These are phyloP conservation scores for Abscondita cerata DNA, from an alignment of 2,888 invertebrate species.

Conservation along the genomic window DNA sequence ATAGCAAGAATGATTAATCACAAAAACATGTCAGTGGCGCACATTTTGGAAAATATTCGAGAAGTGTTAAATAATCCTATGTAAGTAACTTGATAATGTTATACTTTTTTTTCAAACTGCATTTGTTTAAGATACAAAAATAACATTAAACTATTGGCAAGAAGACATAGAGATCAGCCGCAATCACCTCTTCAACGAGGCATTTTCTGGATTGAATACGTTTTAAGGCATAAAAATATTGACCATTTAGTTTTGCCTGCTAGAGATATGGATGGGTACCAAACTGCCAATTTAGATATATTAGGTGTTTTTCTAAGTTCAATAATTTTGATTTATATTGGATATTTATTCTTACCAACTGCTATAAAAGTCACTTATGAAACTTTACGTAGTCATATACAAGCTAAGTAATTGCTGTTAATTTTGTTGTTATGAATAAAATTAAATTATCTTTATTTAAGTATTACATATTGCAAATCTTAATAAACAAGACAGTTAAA, in stretches of 20 bases:
- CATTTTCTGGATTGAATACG: constrained; percentile 41
- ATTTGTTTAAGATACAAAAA: constrained; percentile 34
- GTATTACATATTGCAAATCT: too few species aligned
- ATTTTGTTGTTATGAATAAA: background rate
- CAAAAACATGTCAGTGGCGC: constrained; percentile 11
- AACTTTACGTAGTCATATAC: constrained; percentile 18
- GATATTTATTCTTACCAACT: constrained; percentile 22
- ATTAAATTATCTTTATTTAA: too few species aligned
- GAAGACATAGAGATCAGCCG: constrained; percentile 39
- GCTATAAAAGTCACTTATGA: background rate
- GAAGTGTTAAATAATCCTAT: constrained; percentile 25
- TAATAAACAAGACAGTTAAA: too few species aligned
- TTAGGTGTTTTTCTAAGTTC: constrained; percentile 18
- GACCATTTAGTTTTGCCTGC: constrained; percentile 34
- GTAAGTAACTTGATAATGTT: constrained; percentile 10
- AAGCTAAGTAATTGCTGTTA: constrained; percentile 16
- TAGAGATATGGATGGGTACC: constrained; percentile 36
- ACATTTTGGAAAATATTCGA: constrained; percentile 14
- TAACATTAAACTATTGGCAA: constrained; percentile 36
- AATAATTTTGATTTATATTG: constrained; percentile 14
- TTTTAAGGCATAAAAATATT: constrained; percentile 35
- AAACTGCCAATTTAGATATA: constrained; percentile 36
- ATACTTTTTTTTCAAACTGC: background rate
- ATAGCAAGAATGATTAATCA: constrained; percentile 14
- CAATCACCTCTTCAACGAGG: constrained; percentile 37